Conservation (phyloP, 2,888 invertebrate species). For the Tachina fera region DNA sequence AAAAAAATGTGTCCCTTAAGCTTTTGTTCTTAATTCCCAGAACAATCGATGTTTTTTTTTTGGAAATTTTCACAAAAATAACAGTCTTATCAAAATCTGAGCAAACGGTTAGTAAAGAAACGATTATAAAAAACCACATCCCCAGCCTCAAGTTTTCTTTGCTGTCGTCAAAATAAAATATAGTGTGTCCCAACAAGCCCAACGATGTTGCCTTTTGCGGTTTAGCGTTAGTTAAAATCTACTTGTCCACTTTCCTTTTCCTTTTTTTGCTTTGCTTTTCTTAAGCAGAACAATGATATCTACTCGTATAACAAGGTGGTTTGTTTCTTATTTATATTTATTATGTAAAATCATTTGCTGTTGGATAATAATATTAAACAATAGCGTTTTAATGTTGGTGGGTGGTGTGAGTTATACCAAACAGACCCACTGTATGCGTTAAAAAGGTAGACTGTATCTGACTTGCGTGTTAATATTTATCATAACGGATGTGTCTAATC, state of each 20-base stretch:
- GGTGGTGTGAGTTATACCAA: not conserved
- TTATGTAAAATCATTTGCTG: not conserved
- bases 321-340: slow-evolving; percentile 13
- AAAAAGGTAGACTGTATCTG: slow-evolving; percentile 32
- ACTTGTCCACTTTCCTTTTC: slow-evolving; percentile 5
- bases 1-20: slow-evolving; percentile 23
- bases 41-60: slow-evolving; percentile 38
- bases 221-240: not conserved
- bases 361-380: slow-evolving; percentile 45
- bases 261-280: slow-evolving; percentile 17
- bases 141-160: slow-evolving; percentile 34
- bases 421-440: not conserved
- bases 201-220: not conserved
- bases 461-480: slow-evolving; percentile 64
- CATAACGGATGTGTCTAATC: slow-evolving; percentile 65
- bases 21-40: not conserved
- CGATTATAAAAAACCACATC: slow-evolving; percentile 20
- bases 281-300: slow-evolving; percentile 27
- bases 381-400: slow-evolving; percentile 15
- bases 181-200: slow-evolving; percentile 29
- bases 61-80: slow-evolving; percentile 19
- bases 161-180: slow-evolving; percentile 30
- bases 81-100: slow-evolving; percentile 32
- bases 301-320: not conserved
- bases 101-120: slow-evolving; percentile 13